Base-by-base conservation (phyloP, 2,113 vertebrate species). In the Chionodraco myersi region DNA sequence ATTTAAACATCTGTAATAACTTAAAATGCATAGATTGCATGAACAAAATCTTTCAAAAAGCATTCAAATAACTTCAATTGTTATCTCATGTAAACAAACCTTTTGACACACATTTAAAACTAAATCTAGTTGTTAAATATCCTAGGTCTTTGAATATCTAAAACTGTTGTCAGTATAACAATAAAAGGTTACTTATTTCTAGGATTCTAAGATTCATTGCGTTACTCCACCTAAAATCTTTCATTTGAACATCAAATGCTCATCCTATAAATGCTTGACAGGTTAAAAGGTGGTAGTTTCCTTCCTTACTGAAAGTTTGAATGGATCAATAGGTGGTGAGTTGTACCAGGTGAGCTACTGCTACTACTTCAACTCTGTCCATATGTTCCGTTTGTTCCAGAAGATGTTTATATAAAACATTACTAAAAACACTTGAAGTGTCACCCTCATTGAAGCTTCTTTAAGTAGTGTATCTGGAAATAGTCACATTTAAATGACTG, bases 61-160 rank as follows among this genome's bases (percentile, higher is more conserved):
- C 51, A 76, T 18, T 72, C 49, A 36, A 75, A 69, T 79, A 3
- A 75, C 57, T 57, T 77, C 30, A 76, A 70, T 52, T 41, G 21
- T 61, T 52, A 75, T 66, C 26, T 66, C 83, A 80, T 78, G 75
- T 85, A 91, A 90, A 89, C 83, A 74, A 79, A 65, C 8, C 44
- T 44, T 72, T 70, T 14, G 30, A 77, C 52, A 63, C 41, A 41
- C 14, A 62, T 41, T 74, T 64, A 51, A 65, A 78, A 63, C 21
- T 36, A 16, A 51, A 70, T 48, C 58, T 68, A 34, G 10, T 60
- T 56, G 18, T 30, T 53, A 64, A 59, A 73, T 14, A 48, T 10
- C 11, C 16, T 51, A 12, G 63, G 58, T 11, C 34, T 69, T 66
- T 51, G 44, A 41, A 41, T 21, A 51, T 70, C 18, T 57, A 84